Evolutionary conservation across 2,888 invertebrate genomes (phyloP).

Genomic region (Tinea trinotella): DNA sequence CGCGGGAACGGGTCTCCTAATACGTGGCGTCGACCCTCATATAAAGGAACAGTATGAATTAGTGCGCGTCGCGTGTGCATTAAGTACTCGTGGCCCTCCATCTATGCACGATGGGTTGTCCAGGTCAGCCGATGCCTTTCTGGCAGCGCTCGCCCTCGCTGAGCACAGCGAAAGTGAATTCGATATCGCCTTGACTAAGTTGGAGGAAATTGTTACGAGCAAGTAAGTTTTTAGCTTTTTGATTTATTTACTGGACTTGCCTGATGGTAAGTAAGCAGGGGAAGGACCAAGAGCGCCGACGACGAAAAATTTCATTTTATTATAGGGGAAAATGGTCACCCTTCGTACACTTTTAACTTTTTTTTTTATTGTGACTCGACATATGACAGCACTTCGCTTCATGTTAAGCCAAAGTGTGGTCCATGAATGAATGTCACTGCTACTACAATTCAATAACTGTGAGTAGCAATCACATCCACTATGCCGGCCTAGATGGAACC

Average conservation of each 20-base stretch:
- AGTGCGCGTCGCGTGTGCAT: conserved; percentile 77
- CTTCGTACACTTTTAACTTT: too few species aligned
- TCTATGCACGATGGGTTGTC: conserved; percentile 84
- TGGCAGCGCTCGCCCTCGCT: conserved; percentile 79
- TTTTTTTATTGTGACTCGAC: too few species aligned
- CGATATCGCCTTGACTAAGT: conserved; percentile 68
- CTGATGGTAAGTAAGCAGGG: too few species aligned
- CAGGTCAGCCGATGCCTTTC: conserved; percentile 75
- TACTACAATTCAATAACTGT: too few species aligned
- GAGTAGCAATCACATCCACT: too few species aligned
- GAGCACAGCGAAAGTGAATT: conserved; percentile 72
- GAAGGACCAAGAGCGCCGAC: too few species aligned
- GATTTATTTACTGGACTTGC: conserved; percentile 64
- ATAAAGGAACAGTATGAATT: conserved; percentile 73
- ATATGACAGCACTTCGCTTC: too few species aligned
- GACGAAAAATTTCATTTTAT: too few species aligned
- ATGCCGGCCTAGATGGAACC: too few species aligned
- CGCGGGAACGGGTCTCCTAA: conserved; percentile 49
- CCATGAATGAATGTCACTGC: too few species aligned
- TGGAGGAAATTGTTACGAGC: conserved; percentile 56
- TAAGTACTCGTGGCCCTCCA: conserved; percentile 76
- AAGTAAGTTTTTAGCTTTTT: conserved; percentile 19
- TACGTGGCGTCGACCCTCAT: conserved; percentile 48
- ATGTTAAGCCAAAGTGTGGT: too few species aligned
- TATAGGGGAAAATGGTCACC: too few species aligned